These are phyloP conservation scores for Idaea biselata DNA, from an alignment of 2,888 invertebrate genomes.

Conservation along the genomic window DNA sequence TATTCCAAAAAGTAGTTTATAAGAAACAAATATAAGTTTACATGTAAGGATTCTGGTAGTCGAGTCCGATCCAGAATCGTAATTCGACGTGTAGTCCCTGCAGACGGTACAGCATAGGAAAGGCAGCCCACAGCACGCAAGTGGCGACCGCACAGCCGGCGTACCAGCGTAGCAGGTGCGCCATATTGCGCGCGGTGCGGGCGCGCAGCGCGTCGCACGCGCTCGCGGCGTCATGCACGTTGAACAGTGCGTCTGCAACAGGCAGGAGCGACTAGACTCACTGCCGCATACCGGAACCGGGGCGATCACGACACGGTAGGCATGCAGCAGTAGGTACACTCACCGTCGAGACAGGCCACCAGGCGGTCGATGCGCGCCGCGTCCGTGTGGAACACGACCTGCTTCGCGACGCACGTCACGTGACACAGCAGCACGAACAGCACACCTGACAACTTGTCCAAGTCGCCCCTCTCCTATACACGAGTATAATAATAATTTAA, in stretches of 20 bases:
- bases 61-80: slow-evolving; percentile 35
- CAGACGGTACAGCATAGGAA: slow-evolving; percentile 38
- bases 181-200: slow-evolving; percentile 33
- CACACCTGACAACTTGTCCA: slow-evolving; percentile 57
- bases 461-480: slow-evolving; percentile 46
- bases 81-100: slow-evolving; percentile 39
- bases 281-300: neutral
- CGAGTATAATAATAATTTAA: too few relatives aligned
- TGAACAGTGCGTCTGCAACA: slow-evolving; percentile 32
- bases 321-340: slow-evolving; percentile 6
- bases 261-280: neutral
- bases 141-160: slow-evolving; percentile 49
- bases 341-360: slow-evolving; percentile 28
- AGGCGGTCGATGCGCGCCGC: slow-evolving; percentile 28
- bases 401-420: slow-evolving; percentile 59
- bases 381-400: slow-evolving; percentile 47
- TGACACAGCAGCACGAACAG: slow-evolving; percentile 65
- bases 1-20: too few relatives aligned
- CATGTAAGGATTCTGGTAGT: slow-evolving; percentile 22
- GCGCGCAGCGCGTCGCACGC: slow-evolving; percentile 17
- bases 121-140: slow-evolving; percentile 51
- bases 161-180: slow-evolving; percentile 30
- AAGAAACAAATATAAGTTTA: neutral
- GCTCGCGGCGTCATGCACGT: slow-evolving; percentile 14
- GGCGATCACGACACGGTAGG: too few relatives aligned